These are phyloP conservation scores for Caligus rogercresseyi DNA, from an alignment of 1,140 invertebrate species.

Conservation along the genomic window DNA sequence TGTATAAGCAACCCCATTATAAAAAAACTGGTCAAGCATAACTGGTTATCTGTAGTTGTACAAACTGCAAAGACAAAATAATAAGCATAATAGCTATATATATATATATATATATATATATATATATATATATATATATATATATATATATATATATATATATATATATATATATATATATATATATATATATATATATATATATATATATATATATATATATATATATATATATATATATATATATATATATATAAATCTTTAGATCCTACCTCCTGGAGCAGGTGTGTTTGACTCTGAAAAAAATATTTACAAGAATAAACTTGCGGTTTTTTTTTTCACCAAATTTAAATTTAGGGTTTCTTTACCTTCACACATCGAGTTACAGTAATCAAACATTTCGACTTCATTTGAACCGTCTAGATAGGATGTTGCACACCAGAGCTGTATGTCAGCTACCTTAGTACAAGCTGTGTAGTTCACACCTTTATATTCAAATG, in stretches of 20 bases:
- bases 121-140: too few species aligned
- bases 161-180: too few species aligned
- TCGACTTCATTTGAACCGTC: neutral
- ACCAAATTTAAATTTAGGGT: too few species aligned
- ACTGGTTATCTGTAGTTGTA: neutral
- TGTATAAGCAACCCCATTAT: neutral
- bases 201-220: too few species aligned
- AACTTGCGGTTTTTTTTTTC: too few species aligned
- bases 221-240: too few species aligned
- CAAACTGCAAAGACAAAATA: neutral
- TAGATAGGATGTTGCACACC: neutral
- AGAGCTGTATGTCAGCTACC: neutral
- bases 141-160: too few species aligned
- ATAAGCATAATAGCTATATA: too few species aligned
- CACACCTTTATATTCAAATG: neutral
- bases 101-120: too few species aligned
- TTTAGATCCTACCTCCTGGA: neutral
- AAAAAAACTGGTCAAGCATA: neutral
- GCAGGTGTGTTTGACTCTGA: neutral
- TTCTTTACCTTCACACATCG: too few species aligned
- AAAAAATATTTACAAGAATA: too few species aligned
- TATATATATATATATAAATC: neutral
- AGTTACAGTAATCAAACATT: neutral
- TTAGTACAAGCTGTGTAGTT: neutral
- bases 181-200: too few species aligned